Base-by-base conservation (phyloP, 2,797 vertebrate species). In the Myripristis jacobus region DNA sequence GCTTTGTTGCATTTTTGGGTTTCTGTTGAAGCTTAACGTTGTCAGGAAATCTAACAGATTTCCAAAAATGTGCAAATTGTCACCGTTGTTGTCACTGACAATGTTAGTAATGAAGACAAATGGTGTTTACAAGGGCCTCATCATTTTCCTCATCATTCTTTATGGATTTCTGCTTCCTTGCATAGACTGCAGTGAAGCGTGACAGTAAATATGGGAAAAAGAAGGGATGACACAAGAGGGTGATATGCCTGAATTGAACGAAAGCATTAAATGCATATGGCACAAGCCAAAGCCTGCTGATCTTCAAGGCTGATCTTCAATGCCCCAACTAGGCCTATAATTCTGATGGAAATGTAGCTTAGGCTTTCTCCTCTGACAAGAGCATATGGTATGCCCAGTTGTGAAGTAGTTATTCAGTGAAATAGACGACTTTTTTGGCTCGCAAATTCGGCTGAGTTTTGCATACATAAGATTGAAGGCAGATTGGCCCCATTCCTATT, bases 1-100 rank as follows among this genome's bases (percentile, higher is more conserved):
- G 70, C 58, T 74, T 77, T 55, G 18, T 66, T 11, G 16, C 64
- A 65, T 41, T 79, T 51, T 56, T n/a, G 34, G 21, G 55, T 58
- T 70, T 53, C 50, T 16, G 46, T 38, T 69, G 47, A 70, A 25
- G 69, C 60, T 59, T 59, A 55, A 53, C 11, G 8, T 64, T 61
- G 47, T 66, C 50, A n/a, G 43, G 54, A 67, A 38, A 67, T 6
- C 50, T 68, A 18, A 50, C 21, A 48, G 46, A 21, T 21, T 48
- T 48, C 46, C 46, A 48, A 48, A 29, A 48, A 48, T 48, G 9
- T 48, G 46, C 34, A 19, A 21, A 21, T 3, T 48, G n/a, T 36
- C 34, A 8, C 9, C 10, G 9, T 9, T 21, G 46, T 48, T 7
- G 46, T 48, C 15, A 21, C 8, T 53, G 71, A 75, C 54, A 58